Conservation (phyloP, 2,113 vertebrate species). For the Chinchilla lanigera region DNA sequence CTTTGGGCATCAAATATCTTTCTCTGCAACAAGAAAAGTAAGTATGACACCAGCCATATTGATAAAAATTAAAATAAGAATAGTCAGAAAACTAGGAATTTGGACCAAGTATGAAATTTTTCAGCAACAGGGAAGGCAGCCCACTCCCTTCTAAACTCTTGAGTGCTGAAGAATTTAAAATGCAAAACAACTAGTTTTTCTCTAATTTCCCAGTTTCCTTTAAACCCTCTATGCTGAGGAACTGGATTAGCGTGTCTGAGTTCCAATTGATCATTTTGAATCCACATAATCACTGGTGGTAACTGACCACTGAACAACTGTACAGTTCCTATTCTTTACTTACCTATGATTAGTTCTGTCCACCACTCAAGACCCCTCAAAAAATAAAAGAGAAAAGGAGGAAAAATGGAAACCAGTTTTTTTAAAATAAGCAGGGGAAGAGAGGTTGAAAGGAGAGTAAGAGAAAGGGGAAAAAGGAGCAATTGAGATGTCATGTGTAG, state of each 20-base stretch:
- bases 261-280: not conserved
- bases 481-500: not conserved
- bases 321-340: not conserved
- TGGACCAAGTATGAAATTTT: not conserved
- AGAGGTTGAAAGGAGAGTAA: not conserved
- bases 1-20: not conserved
- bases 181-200: not conserved
- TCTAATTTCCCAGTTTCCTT: not conserved
- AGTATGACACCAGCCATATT: not conserved
- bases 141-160: not conserved
- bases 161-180: not conserved
- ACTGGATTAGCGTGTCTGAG: not conserved
- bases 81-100: not conserved
- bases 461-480: not conserved
- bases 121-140: not conserved
- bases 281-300: not conserved
- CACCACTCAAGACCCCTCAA: not conserved
- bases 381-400: not conserved
- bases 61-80: not conserved
- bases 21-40: not conserved
- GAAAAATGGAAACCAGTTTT: not conserved
- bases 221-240: not conserved
- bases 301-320: not conserved
- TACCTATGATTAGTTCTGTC: not conserved
- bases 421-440: not conserved